phyloP scores from a whole-genome alignment of 1,140 invertebrate species.

The Drosophila nigromelanica region DNA sequence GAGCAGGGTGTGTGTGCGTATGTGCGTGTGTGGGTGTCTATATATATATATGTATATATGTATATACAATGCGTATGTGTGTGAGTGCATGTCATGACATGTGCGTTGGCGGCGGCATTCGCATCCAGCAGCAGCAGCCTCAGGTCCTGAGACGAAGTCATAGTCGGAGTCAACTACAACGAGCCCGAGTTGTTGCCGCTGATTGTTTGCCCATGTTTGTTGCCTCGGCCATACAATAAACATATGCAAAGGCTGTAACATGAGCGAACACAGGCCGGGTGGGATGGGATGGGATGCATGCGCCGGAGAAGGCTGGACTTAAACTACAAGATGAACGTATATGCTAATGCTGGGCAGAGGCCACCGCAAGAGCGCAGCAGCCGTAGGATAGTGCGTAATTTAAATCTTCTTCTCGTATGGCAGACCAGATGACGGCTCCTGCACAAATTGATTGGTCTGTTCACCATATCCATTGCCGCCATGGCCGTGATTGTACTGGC shows the following conservation, averaged over 20 bases:
- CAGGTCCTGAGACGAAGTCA: not conserved
- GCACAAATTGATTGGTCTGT: conserved; percentile 54
- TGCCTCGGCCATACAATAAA: conserved; percentile 39
- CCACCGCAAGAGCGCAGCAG: not conserved
- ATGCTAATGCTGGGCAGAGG: conserved; percentile 23
- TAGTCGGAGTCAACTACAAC: conserved; percentile 1
- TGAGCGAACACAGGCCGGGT: conserved; percentile 10
- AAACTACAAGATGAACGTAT: conserved; percentile 53
- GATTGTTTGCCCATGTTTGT: conserved; percentile 42
- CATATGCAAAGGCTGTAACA: conserved; percentile 29
- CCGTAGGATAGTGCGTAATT: conserved; percentile 15
- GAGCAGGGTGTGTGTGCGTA: conserved; percentile 20
- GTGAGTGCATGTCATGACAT: conserved; percentile 18
- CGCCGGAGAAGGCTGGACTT: conserved; percentile 22
- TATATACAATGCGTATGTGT: conserved; percentile 35
- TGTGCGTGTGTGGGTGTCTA: conserved; percentile 42
- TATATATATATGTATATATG: conserved; percentile 37
- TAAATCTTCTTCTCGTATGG: conserved; percentile 72
- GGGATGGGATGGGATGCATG: not conserved
- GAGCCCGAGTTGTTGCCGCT: conserved; percentile 29
- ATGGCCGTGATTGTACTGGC: conserved; percentile 45
- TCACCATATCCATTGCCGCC: conserved; percentile 28
- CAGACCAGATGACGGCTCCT: conserved; percentile 55
- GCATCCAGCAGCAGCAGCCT: conserved; percentile 17
- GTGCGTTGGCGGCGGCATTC: conserved; percentile 19